Base-by-base conservation (phyloP, 2,888 invertebrate genomes). In the Eristalis arbustorum region DNA sequence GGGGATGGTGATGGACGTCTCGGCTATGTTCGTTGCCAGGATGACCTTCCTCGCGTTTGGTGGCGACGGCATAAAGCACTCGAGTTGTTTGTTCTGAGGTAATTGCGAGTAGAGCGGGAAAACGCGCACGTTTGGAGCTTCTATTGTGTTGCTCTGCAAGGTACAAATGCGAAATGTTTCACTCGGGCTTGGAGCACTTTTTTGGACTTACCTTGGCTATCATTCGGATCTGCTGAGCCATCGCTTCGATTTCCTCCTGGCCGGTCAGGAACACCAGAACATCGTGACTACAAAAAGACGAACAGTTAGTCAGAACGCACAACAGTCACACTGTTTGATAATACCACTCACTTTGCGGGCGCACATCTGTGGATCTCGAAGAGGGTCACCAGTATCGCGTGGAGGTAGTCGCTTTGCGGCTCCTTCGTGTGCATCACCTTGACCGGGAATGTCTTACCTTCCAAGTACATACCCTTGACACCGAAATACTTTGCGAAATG, bases 11-110 rank as follows among this genome's bases (percentile, higher is more conserved):
- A 99, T 95, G 2, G 99, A 99, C 0, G 99, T 98, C 93, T 99
- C 99, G 0, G 99, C 99, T 88, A 99, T 97, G 92, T 99, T 99
- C 37, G 99, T 99, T 6, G 98, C 96, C 67, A 99, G 94, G 34
- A 99, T 96, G 28, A 99, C 95, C 94, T 99, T 99, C 73, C 99
- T 94, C 22, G 95, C 95, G 80, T 96, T 96, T 3, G 94, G 93
- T 2, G 96, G 95, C 1, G 96, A 94, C 0, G 95, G 94, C 82
- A 95, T 94, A 94, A 98, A 98, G 23, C 97, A 98, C 91, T 96
- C 96, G 90, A 98, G 93, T 93, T 99, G 98, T 90, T 97, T 97
- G 23, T 95, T 94, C 57, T 97, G 95, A 0, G 98, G 96, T 77
- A 99, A 93, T 85, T 98, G 96, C 3, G 98, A 98, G 92, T 99